A percentile compares a stretch with the other conserved stretches of the same genome.
phyloP scores from a whole-genome alignment of 2,113 vertebrate genomes.

The Bubo blakistoni region DNA sequence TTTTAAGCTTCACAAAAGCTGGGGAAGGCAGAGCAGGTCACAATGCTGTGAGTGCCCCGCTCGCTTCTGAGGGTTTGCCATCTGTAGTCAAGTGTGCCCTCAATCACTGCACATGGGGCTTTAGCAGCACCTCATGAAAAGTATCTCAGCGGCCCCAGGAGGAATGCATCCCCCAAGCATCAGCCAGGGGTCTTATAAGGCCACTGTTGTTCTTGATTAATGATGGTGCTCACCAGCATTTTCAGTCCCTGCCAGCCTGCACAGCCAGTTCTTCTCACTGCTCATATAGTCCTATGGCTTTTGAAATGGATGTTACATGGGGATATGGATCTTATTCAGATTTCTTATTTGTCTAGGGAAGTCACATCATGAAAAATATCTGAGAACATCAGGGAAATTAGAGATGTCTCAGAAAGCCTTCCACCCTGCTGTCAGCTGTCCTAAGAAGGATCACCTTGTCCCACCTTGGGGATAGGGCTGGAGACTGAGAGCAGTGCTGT shows the following conservation, averaged over 20 bases:
- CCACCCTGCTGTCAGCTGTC: not conserved
- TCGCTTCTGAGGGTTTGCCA: not conserved
- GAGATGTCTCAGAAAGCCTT: not conserved
- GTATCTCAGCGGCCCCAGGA: not conserved
- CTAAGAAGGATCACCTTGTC: not conserved
- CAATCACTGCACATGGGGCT: not conserved
- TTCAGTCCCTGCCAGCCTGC: not conserved
- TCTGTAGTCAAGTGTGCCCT: not conserved
- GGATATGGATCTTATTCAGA: not conserved
- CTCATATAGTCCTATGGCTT: not conserved
- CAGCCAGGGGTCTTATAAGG: not conserved
- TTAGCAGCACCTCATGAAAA: not conserved
- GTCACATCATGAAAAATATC: not conserved
- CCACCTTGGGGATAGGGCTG: not conserved
- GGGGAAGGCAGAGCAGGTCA: not conserved
- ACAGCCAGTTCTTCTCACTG: not conserved
- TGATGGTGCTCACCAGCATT: not conserved
- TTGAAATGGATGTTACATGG: not conserved
- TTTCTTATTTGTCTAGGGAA: not conserved
- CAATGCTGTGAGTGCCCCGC: accelerated
- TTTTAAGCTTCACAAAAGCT: not conserved
- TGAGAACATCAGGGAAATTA: not conserved
- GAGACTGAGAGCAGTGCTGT: not conserved
- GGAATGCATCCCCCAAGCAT: not conserved
- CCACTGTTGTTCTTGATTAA: not conserved